Evolutionary conservation across 2,888 invertebrate genomes (phyloP).

Genomic region (Limnephilus auricula): DNA sequence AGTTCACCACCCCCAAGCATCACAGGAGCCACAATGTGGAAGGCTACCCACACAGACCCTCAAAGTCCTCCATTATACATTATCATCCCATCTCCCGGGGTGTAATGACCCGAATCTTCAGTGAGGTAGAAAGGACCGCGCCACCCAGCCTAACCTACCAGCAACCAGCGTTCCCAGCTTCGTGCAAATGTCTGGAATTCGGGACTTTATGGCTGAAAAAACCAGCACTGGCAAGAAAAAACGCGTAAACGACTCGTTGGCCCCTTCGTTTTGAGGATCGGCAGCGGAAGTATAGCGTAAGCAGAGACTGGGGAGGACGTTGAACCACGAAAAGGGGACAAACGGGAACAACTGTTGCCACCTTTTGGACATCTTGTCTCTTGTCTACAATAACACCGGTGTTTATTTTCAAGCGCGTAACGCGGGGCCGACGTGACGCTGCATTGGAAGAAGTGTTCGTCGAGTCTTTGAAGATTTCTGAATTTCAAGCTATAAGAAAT

Average conservation of each 20-base stretch:
- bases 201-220: slow-evolving; percentile 7
- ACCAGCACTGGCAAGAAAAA: not conserved
- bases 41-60: not conserved
- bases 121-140: slow-evolving; percentile 27
- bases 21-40: not conserved
- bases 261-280: slow-evolving; percentile 9
- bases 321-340: slow-evolving; percentile 27
- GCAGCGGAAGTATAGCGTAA: slow-evolving; percentile 41
- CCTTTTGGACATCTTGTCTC: slow-evolving; percentile 39
- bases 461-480: not conserved
- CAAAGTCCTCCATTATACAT: not conserved
- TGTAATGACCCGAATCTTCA: slow-evolving; percentile 48
- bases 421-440: slow-evolving; percentile 10
- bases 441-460: not conserved
- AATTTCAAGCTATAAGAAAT: not conserved
- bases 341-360: slow-evolving; percentile 46
- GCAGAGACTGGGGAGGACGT: slow-evolving; percentile 21
- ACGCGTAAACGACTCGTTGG: not conserved
- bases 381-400: slow-evolving; percentile 44
- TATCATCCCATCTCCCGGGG: slow-evolving; percentile 26
- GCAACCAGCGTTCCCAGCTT: not conserved
- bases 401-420: slow-evolving; percentile 14
- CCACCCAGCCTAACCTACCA: not conserved
- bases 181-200: slow-evolving; percentile 42
- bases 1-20: not conserved